A percentile compares a stretch with the other conserved stretches of the same genome.
phyloP scores from a whole-genome alignment of 2,113 vertebrate species.

The Lampris incognitus region DNA sequence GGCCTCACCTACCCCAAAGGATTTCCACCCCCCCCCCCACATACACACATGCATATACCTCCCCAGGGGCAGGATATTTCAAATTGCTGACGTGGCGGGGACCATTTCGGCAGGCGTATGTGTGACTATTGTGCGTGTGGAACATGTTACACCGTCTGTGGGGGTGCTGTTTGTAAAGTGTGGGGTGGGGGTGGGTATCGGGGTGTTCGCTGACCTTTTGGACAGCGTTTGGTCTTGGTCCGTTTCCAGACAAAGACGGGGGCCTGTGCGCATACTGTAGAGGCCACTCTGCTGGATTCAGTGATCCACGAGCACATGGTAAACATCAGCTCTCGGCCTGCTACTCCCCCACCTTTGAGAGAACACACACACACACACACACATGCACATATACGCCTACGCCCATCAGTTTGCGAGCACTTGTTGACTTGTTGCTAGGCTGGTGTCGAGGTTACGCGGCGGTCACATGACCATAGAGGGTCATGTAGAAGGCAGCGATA shows the following conservation, averaged over 20 bases:
- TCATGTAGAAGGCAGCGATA: too few species aligned
- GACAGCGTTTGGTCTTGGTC: conserved; percentile 40
- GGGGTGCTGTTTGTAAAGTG: too few species aligned
- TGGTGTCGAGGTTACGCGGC: not conserved
- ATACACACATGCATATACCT: too few species aligned
- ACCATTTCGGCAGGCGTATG: conserved; percentile 7
- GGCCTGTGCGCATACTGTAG: not conserved
- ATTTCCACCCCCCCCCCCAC: too few species aligned
- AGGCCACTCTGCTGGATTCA: conserved; percentile 6
- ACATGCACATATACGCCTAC: too few species aligned
- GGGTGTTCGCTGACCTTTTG: conserved; percentile 49
- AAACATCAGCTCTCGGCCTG: conserved; percentile 16
- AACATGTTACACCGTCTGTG: conserved; percentile 15
- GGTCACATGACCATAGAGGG: not conserved
- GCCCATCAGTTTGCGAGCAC: too few species aligned
- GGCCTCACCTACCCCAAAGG: too few species aligned
- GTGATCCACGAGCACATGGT: conserved; percentile 43
- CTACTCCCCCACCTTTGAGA: not conserved
- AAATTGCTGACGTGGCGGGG: conserved; percentile 61
- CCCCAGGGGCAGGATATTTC: conserved; percentile 28
- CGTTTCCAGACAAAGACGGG: conserved; percentile 47
- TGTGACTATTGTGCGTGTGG: conserved; percentile 3
- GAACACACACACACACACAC: not conserved
- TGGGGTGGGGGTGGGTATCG: too few species aligned
- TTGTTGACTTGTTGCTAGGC: conserved; percentile 24